phyloP scores from a whole-genome alignment of 2,888 invertebrate species.

The Bimastos eiseni region DNA sequence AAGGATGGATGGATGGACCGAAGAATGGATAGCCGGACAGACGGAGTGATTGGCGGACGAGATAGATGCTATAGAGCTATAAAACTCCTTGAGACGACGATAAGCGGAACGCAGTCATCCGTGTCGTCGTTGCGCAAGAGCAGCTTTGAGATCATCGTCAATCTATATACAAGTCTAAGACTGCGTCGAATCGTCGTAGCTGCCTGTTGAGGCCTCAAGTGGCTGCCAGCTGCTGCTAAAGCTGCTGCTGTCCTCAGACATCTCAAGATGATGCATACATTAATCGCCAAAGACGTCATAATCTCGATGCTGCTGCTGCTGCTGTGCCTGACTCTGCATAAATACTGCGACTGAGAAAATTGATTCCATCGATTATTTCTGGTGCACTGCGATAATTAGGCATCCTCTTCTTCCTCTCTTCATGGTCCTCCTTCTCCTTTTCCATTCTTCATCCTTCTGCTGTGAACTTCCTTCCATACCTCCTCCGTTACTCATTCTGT shows the following conservation, averaged over 20 bases:
- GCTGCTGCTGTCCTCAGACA: background rate
- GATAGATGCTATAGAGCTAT: background rate
- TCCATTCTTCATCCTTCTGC: background rate
- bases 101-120: background rate
- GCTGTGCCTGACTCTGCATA: background rate
- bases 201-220: background rate
- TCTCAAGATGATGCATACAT: background rate
- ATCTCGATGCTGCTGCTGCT: background rate
- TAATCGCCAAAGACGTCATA: background rate
- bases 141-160: background rate
- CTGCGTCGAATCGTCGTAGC: background rate
- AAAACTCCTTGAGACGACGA: background rate
- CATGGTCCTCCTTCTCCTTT: background rate
- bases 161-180: background rate
- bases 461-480: background rate
- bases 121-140: background rate
- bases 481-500: background rate
- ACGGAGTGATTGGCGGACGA: background rate
- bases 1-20: background rate
- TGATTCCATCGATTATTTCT: conserved; percentile 13
- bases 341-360: background rate
- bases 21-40: too few relatives aligned
- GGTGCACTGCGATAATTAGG: background rate
- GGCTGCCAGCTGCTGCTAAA: background rate
- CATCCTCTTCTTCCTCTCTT: background rate